phyloP scores from a whole-genome alignment of 2,888 invertebrate species.

The Toxonevra muliebris region DNA sequence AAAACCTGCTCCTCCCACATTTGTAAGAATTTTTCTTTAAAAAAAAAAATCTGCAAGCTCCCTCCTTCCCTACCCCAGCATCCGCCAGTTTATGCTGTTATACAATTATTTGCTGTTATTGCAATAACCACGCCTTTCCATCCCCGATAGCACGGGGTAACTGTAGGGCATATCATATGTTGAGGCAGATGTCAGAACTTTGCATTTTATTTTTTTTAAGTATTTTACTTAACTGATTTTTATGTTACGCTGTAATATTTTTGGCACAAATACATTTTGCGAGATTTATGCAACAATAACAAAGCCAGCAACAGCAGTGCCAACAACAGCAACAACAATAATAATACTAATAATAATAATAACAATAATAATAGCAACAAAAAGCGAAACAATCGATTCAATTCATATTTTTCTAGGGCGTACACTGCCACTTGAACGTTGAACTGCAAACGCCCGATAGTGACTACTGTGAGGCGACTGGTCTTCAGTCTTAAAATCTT shows the following conservation, averaged over 20 bases:
- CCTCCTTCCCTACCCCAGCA: too few species aligned
- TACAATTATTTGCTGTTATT: too few species aligned
- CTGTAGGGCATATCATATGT: too few species aligned
- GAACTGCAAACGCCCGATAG: conserved; percentile 63
- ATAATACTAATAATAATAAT: conserved; percentile 41
- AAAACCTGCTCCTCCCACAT: too few species aligned
- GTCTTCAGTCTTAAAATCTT: conserved; percentile 20
- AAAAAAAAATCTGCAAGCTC: too few species aligned
- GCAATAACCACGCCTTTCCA: too few species aligned
- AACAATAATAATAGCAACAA: conserved; percentile 52
- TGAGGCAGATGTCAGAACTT: too few species aligned
- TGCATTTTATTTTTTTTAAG: too few species aligned
- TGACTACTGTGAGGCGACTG: conserved; percentile 59
- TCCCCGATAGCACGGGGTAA: too few species aligned
- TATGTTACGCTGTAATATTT: conserved; percentile 2
- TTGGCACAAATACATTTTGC: conserved; percentile 24
- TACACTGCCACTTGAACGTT: conserved; percentile 63
- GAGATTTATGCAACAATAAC: conserved; percentile 33
- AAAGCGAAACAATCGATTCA: conserved; percentile 35
- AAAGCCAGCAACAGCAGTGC: conserved; percentile 31
- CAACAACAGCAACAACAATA: conserved; percentile 30
- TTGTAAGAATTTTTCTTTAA: too few species aligned
- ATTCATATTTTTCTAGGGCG: conserved; percentile 56
- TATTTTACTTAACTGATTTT: background rate
- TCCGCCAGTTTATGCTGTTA: too few species aligned